Evolutionary conservation across 1,140 invertebrate species (phyloP), one percentile per base, ranked within the genome.

Genomic region (Brachionus manjavacas): DNA sequence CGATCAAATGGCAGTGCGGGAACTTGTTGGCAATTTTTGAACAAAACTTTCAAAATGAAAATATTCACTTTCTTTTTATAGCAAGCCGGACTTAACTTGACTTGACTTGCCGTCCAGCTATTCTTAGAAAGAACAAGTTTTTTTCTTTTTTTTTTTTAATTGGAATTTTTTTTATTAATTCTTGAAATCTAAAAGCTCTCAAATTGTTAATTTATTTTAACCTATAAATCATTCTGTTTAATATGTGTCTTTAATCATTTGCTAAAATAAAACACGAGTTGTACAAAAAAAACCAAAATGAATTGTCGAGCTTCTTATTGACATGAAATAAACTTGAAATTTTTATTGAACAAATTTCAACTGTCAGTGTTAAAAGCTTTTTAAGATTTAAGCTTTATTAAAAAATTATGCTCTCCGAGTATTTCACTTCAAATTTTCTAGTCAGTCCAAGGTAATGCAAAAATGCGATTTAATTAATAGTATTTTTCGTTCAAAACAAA

Each of bases 191-290:
- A 60, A 60, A 60, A 60, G 52, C 52, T 60, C 25, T 60, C 52
- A 60, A 60, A 60, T 60, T 60, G 52, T 60, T 60, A 60, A 60
- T 20, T 23, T 60, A 60, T 60, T 60, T 60, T 60, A 60, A 60
- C 52, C 52, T 60, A 60, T 60, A 20, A 60, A 60, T 60, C 52
- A 60, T 60, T 60, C 52, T 60, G 52, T 60, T 60, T 60, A 60
- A 60, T 60, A 60, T 60, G 52, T 60, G 52, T 60, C 52, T 60
- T 60, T 60, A 60, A 60, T 60, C 52, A 60, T 60, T 60, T 60
- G 52, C 52, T 60, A 60, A 60, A 60, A 60, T 60, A 60, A 16
- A 60, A 60, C 52, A 60, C 52, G 52, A 60, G 52, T 60, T 20
- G 8, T 9, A 60, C 52, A 60, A 46, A 60, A 60, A 60, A 60